These are phyloP conservation scores for Glaucidium brasilianum DNA, from an alignment of 2,113 vertebrate genomes.

Conservation along the genomic window DNA sequence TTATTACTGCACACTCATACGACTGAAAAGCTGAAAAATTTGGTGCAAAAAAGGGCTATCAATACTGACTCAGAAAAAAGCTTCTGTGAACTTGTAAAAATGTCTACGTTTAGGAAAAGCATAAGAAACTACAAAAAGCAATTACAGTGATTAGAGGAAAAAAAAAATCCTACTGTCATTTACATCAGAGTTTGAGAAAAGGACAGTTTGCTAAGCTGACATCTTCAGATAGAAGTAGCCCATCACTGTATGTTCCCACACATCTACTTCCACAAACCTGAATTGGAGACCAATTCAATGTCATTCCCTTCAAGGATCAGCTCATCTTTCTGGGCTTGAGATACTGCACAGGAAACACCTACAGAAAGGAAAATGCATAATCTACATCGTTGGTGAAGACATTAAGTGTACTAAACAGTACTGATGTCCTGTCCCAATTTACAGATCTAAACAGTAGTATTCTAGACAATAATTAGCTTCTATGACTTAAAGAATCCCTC, in stretches of 20 bases:
- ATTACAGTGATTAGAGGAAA: background rate
- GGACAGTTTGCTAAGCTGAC: background rate
- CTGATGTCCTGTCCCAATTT: background rate
- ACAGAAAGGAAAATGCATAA: background rate
- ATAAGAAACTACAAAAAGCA: background rate
- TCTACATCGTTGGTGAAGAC: background rate
- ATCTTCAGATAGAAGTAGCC: background rate
- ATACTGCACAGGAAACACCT: constrained; percentile 91
- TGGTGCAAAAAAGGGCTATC: background rate
- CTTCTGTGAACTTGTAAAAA: background rate
- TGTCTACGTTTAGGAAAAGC: background rate
- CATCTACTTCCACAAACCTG: constrained; percentile 76
- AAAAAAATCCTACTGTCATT: background rate
- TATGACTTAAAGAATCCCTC: background rate
- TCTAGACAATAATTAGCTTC: background rate
- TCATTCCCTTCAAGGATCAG: constrained; percentile 97
- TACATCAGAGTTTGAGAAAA: background rate
- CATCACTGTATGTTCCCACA: background rate
- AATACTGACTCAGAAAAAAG: background rate
- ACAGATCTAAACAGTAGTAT: background rate
- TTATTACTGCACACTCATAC: background rate
- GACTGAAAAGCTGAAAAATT: background rate
- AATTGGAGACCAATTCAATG: constrained; percentile 97
- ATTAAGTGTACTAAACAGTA: background rate
- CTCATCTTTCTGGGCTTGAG: constrained; percentile 94